Percentiles rank a stretch among this genome's conserved stretches.
These are phyloP conservation scores for Dendrocincla tyrannina DNA, from an alignment of 2,797 vertebrate genomes.

Conservation along the genomic window DNA sequence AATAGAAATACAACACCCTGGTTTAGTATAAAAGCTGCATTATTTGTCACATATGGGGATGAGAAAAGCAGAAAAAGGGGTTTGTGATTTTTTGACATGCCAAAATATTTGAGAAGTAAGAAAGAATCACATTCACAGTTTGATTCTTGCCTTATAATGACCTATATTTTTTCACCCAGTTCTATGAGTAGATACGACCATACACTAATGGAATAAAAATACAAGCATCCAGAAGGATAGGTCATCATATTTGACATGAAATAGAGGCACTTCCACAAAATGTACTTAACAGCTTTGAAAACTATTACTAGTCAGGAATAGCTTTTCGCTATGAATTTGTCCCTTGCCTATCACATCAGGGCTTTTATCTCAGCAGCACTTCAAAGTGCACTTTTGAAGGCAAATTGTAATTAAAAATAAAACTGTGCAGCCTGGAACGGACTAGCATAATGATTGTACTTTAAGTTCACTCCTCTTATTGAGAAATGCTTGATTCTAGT, in stretches of 20 bases:
- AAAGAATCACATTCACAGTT: background rate
- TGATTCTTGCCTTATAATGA: background rate
- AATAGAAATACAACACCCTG: background rate
- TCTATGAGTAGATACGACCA: background rate
- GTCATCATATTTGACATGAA: slow-evolving; percentile 14
- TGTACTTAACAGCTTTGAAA: slow-evolving; percentile 31
- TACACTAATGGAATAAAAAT: background rate
- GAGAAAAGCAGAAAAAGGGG: background rate
- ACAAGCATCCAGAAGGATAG: background rate
- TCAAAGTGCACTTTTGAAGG: slow-evolving; percentile 35
- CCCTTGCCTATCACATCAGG: background rate
- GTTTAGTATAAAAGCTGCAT: background rate
- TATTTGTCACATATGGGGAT: background rate
- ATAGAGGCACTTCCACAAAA: slow-evolving; percentile 22
- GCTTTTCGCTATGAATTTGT: slow-evolving; percentile 20
- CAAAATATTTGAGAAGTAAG: background rate
- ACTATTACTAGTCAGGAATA: slow-evolving; percentile 2
- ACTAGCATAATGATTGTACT: background rate
- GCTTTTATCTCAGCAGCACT: slow-evolving; percentile 26
- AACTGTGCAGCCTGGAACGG: background rate
- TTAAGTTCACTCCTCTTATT: background rate
- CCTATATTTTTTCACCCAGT: background rate
- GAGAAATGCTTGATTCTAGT: background rate
- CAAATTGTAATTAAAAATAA: slow-evolving; percentile 58
- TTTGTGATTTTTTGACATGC: background rate